These are phyloP conservation scores for Nomada goodeniana DNA, from an alignment of 2,888 invertebrate species.

Conservation along the genomic window DNA sequence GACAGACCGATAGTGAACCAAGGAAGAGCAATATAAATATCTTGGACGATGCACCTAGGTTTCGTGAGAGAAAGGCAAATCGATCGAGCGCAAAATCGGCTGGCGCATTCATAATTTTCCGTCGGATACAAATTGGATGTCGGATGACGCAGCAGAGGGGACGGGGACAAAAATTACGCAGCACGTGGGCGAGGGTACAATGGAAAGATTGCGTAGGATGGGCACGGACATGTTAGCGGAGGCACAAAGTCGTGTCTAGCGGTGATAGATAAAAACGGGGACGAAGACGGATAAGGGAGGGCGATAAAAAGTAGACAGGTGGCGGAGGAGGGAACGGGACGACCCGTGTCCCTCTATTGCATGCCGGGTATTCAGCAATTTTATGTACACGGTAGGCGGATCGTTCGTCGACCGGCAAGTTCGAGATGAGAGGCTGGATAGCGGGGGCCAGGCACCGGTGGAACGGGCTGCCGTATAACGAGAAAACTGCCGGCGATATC, in stretches of 20 bases:
- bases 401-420: constrained; percentile 44
- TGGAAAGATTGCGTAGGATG: constrained; percentile 4
- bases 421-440: constrained; percentile 66
- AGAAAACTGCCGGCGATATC: constrained; percentile 57
- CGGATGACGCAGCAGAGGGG: neutral
- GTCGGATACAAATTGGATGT: no score
- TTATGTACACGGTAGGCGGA: constrained; percentile 64
- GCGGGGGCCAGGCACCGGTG: constrained; percentile 23
- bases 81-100: neutral
- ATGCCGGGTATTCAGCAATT: constrained; percentile 64
- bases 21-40: constrained; percentile 14
- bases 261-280: constrained; percentile 41
- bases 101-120: neutral
- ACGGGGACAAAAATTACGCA: constrained; percentile 28
- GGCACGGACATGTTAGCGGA: neutral
- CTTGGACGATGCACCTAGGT: constrained; percentile 14
- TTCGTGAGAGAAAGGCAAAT: neutral
- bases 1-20: neutral
- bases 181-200: neutral
- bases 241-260: constrained; percentile 5
- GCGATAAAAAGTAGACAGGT: constrained; percentile 46
- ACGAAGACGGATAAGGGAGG: constrained; percentile 50
- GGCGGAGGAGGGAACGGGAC: neutral
- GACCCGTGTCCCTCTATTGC: constrained; percentile 43
- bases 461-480: constrained; percentile 53